Evolutionary conservation across 1,140 invertebrate species (phyloP), one percentile per base, ranked within the genome.

Genomic region (Homalodisca vitripennis): DNA sequence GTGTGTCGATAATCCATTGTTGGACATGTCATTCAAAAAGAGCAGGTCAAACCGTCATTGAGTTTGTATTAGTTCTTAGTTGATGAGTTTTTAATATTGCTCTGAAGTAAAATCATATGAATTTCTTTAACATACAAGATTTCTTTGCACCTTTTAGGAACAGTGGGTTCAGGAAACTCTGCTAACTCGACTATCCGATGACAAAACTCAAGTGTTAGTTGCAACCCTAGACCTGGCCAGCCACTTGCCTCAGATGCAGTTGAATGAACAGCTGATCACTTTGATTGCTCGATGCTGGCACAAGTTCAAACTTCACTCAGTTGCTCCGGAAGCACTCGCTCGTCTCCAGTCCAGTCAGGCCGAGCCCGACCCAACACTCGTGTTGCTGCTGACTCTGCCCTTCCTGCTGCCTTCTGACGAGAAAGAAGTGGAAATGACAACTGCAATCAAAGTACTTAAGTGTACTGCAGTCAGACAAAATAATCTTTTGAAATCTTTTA

Each of bases 151-250:
- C n/a, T 26, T 53, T 14, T 27, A 60, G 55, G 55, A 60, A 60
- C 22, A 60, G 24, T 73, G 73, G 72, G 47, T 89, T 0, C 82
- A 82, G 72, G 84, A 84, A 60, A 83, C 84, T 13, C 75, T 89
- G 1, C 70, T 83, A 1, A 84, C 84, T 73, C 80, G 86, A 53
- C 76, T 89, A 0, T 80, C 81, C 34, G 87, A 88, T 79, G 85
- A 88, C 31, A 78, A 81, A 73, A 75, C 79, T 0, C 72, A 80
- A 32, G 83, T 88, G 1, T 82, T 88, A 0, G 66, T 73, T n/a
- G 80, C 82, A 48, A 75, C 64, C 2, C 41, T 72, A 20, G 46
- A 66, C 17, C 20, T 69, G 63, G 47, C 63, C 3, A 79, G 77
- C 30, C 68, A 78, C 1, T 77, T 77, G 47, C 75, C 78, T 68